phyloP scores from a whole-genome alignment of 1,140 invertebrate species.

The Medauroidea extradentata region DNA sequence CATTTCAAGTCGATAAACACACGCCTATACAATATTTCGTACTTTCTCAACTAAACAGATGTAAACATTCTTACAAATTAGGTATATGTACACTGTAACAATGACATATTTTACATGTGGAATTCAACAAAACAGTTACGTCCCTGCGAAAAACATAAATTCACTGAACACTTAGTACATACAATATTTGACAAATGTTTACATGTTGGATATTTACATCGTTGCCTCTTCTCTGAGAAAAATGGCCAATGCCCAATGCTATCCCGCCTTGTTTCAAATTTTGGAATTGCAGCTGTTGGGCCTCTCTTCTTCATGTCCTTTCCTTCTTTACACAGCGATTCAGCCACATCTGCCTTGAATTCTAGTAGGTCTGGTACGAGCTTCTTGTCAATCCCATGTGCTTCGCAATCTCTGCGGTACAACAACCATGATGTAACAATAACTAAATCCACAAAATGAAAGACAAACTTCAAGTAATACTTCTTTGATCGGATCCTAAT shows the following conservation, averaged over 20 bases:
- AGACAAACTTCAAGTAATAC: conserved; percentile 16
- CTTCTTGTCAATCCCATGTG: conserved; percentile 6
- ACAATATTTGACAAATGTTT: neutral
- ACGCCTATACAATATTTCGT: too few species aligned
- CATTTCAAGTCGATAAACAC: too few species aligned
- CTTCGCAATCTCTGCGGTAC: conserved; percentile 11
- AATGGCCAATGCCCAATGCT: conserved; percentile 3
- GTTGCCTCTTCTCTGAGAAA: neutral
- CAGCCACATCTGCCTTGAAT: conserved; percentile 4
- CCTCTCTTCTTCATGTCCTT: neutral
- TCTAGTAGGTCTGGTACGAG: neutral
- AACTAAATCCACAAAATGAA: conserved; percentile 17
- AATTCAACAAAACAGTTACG: too few species aligned
- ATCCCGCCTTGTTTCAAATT: neutral
- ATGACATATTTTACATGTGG: too few species aligned
- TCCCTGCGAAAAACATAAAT: too few species aligned
- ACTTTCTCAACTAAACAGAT: too few species aligned
- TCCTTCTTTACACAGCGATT: neutral
- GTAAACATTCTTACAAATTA: too few species aligned
- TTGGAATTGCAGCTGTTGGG: neutral
- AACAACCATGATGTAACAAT: conserved; percentile 15
- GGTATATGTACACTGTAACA: too few species aligned
- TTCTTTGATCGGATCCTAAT: conserved; percentile 21
- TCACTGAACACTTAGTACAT: too few species aligned
- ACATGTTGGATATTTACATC: neutral